Conservation (phyloP, 1,140 invertebrate species). For the Ladona fulva region DNA sequence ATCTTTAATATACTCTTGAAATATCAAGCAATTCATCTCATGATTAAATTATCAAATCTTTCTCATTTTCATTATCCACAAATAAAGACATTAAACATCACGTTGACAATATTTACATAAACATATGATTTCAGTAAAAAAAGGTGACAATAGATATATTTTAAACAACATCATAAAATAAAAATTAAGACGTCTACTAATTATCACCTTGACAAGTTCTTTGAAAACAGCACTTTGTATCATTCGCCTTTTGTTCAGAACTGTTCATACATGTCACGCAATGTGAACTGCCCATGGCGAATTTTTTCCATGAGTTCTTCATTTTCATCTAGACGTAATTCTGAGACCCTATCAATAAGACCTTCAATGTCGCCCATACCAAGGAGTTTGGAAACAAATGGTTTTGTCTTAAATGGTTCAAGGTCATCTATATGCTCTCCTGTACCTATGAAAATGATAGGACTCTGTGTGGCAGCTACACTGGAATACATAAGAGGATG, state of each 20-base stretch:
- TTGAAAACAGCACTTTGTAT: slow-evolving; percentile 99
- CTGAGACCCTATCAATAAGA: slow-evolving; percentile 98
- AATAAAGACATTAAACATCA: too few species aligned
- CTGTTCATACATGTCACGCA: slow-evolving; percentile 99
- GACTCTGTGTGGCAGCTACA: slow-evolving; percentile 97
- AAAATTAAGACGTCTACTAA: neutral
- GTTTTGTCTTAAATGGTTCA: slow-evolving; percentile 98
- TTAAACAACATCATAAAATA: too few species aligned
- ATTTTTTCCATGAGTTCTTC: slow-evolving; percentile 98
- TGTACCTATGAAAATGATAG: slow-evolving; percentile 98
- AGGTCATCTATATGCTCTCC: slow-evolving; percentile 99
- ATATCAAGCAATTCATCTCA: too few species aligned
- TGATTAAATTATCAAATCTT: too few species aligned
- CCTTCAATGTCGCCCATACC: slow-evolving; percentile 99
- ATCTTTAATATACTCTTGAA: too few species aligned
- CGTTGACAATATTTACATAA: too few species aligned
- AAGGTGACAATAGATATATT: too few species aligned
- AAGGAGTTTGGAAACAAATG: slow-evolving; percentile 97
- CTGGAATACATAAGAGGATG: slow-evolving; percentile 40
- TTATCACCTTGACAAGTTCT: slow-evolving; percentile 87
- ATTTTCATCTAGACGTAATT: slow-evolving; percentile 97
- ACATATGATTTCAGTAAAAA: too few species aligned
- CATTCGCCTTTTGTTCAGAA: slow-evolving; percentile 98
- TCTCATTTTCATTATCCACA: too few species aligned
- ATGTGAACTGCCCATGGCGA: slow-evolving; percentile 97